These are phyloP conservation scores for Eudasyphora cyanicolor DNA, from an alignment of 2,888 invertebrate species.

Conservation along the genomic window DNA sequence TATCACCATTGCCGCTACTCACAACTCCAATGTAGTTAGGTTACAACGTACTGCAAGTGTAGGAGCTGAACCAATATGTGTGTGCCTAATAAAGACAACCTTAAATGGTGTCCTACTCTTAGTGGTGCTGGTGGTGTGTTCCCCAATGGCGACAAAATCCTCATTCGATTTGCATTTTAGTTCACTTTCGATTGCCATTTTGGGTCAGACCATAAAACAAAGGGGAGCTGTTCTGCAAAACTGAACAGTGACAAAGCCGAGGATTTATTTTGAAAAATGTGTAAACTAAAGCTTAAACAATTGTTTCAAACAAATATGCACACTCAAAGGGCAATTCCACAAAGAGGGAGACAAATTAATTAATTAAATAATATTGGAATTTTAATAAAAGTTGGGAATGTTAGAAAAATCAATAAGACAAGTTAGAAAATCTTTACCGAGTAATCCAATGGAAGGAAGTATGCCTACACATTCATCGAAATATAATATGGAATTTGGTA, in stretches of 20 bases:
- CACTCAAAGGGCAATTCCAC: too few relatives aligned
- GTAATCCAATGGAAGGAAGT: too few relatives aligned
- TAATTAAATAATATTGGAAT: too few relatives aligned
- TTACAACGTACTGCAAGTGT: not conserved
- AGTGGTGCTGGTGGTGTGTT: not conserved
- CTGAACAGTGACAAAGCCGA: too few relatives aligned
- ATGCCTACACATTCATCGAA: too few relatives aligned
- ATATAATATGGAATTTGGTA: too few relatives aligned
- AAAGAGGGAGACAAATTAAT: too few relatives aligned
- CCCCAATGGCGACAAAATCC: not conserved
- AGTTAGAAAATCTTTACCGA: too few relatives aligned
- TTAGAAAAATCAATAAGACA: too few relatives aligned
- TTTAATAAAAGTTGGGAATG: too few relatives aligned
- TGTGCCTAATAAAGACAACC: conserved; percentile 20
- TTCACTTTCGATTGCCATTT: conserved; percentile 6
- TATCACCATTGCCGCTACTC: not conserved
- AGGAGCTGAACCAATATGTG: conserved; percentile 9
- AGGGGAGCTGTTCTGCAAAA: not conserved
- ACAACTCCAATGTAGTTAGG: not conserved
- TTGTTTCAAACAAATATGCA: not conserved
- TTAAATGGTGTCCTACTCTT: not conserved
- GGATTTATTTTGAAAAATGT: conserved; percentile 19
- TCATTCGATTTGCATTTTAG: conserved; percentile 22
- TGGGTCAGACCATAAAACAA: too few relatives aligned
- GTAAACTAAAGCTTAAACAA: not conserved